Evolutionary conservation across 2,113 vertebrate genomes (phyloP), one percentile per base, ranked within the genome.

Genomic region (Rhabdomys dilectus): DNA sequence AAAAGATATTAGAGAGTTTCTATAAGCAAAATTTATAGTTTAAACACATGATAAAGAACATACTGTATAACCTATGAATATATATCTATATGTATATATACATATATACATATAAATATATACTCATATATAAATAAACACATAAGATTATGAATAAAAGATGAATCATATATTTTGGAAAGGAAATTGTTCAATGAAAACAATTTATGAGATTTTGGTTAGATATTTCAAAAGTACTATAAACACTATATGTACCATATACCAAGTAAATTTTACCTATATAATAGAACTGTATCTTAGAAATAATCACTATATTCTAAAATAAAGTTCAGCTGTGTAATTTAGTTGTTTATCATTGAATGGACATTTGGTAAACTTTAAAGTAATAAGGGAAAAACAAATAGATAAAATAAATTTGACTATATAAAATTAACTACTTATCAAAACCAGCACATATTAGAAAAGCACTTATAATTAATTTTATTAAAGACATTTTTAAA

Each of bases 111-210:
- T 12, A 64, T 12, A 31, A 1, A 34, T 1, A 68, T 2, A 68
- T 16, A 34, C 31, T n/a, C 45, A 68, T 2, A 15, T 16, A 17
- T 8, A 68, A 16, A 16, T 36, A 68, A 34, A 34, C 31, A 60
- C 76, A 42, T 91, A 66, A 11, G 93, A 62, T 53, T 91, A 68
- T 92, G 34, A 39, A 5, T 96, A 86, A 90, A 91, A 39, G 45
- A 86, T 42, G 26, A 68, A 60, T 93, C n/a, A 68, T n/a, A 70
- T 68, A 78, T 82, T 86, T n/a, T 77, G 56, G 4, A 66, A 94
- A 87, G 95, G 21, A 86, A 15, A 88, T 78, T 89, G 62, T 85
- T 96, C 51, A 86, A 21, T 91, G 85, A 97, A 91, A 96, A 64
- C 8, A 68, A 5, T 85, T 73, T 77, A 62, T 95, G 36, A 97